phyloP scores from a whole-genome alignment of 1,140 invertebrate species.

The Prorops nasuta region DNA sequence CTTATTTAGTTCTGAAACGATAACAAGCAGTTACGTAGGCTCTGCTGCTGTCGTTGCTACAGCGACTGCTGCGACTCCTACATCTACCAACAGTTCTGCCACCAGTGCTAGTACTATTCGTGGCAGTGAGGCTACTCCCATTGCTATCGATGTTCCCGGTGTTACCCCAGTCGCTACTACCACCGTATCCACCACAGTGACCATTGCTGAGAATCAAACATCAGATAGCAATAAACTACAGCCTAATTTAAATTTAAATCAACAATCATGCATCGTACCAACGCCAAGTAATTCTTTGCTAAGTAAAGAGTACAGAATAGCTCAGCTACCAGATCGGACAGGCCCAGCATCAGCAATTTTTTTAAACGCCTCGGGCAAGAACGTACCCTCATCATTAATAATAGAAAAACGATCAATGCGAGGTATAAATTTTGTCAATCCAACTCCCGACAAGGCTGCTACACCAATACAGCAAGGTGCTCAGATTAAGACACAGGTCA shows the following conservation, averaged over 20 bases:
- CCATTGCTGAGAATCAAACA: conserved; percentile 31
- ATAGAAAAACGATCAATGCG: conserved; percentile 50
- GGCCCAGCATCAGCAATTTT: conserved; percentile 41
- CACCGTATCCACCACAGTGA: no score
- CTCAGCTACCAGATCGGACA: conserved; percentile 47
- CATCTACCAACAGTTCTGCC: no score
- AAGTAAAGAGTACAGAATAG: conserved; percentile 63
- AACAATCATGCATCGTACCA: conserved; percentile 72
- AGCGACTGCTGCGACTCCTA: no score
- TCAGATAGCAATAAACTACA: conserved; percentile 44
- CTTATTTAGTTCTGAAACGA: conserved; percentile 49
- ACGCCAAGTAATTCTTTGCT: conserved; percentile 56
- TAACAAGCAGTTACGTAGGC: conserved; percentile 41
- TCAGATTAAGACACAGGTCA: conserved; percentile 69
- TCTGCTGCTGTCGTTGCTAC: no score
- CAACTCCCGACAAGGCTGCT: conserved; percentile 51
- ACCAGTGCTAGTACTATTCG: no score
- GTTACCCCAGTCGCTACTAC: no score
- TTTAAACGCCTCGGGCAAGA: conserved; percentile 32
- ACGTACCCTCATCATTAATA: conserved; percentile 30
- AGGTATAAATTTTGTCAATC: conserved; percentile 54
- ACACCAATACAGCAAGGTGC: conserved; percentile 53
- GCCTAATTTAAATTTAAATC: conserved; percentile 42
- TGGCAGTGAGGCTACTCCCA: no score
- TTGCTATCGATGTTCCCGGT: no score